These are phyloP conservation scores for Macrochelys suwanniensis DNA, from an alignment of 2,797 vertebrate species.

Conservation along the genomic window DNA sequence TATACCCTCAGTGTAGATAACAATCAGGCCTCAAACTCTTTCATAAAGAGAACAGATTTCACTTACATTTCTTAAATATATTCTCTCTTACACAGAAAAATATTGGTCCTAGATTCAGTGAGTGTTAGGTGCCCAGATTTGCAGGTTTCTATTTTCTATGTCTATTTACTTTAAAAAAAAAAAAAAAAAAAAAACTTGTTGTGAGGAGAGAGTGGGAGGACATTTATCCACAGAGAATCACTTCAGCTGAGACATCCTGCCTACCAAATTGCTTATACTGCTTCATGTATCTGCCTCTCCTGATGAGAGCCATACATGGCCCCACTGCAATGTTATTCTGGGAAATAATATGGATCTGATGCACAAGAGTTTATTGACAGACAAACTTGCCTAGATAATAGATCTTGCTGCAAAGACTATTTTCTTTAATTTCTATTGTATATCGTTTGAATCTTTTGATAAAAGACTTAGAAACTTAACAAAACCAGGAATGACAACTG, in stretches of 20 bases:
- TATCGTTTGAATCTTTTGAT: not conserved
- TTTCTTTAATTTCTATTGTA: not conserved
- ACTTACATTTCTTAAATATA: not conserved
- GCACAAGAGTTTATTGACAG: not conserved
- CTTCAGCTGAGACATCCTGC: not conserved
- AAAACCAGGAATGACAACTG: fast-evolving
- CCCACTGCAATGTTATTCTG: not conserved
- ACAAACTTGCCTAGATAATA: not conserved
- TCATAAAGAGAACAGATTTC: not conserved
- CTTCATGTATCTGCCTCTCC: not conserved
- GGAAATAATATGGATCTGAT: not conserved
- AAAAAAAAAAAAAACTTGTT: not conserved
- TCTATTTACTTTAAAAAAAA: not conserved
- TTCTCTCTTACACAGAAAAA: not conserved
- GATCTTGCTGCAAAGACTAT: fast-evolving
- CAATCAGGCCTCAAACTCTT: not conserved
- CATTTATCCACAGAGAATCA: not conserved
- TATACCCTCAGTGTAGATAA: too few relatives aligned
- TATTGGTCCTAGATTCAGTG: not conserved
- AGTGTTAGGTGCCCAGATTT: not conserved
- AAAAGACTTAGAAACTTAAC: not conserved
- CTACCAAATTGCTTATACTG: not conserved
- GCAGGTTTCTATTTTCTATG: not conserved
- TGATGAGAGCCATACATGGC: not conserved
- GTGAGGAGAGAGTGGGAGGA: not conserved